phyloP scores from a whole-genome alignment of 1,140 invertebrate genomes.

The Paralvinella palmiformis region DNA sequence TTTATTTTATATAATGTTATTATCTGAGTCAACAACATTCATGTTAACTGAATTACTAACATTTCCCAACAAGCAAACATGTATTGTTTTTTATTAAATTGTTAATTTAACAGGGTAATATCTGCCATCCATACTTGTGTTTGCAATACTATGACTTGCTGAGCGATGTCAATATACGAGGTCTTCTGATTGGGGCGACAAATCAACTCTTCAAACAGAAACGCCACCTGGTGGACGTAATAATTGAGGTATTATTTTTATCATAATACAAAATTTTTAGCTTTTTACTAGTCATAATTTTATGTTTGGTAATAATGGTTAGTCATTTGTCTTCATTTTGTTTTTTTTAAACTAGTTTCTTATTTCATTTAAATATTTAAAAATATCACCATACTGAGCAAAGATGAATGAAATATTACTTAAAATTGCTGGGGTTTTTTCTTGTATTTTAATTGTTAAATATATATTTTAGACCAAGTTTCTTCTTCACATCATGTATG shows the following conservation, averaged over 20 bases:
- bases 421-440: too few species aligned
- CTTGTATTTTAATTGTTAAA: background rate
- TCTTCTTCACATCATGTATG: background rate
- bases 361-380: too few species aligned
- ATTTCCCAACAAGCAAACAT: background rate
- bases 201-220: constrained; percentile 97
- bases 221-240: constrained; percentile 81
- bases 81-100: background rate
- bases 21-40: background rate
- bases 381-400: too few species aligned
- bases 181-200: constrained; percentile 92
- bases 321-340: too few species aligned
- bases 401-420: too few species aligned
- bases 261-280: too few species aligned
- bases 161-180: constrained; percentile 77
- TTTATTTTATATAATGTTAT: too few species aligned
- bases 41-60: background rate
- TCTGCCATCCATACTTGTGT: constrained; percentile 93
- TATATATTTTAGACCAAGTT: constrained; percentile 3
- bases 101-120: constrained; percentile 63
- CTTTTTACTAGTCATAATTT: too few species aligned
- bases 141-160: constrained; percentile 91
- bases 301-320: too few species aligned
- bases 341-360: too few species aligned
- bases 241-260: constrained; percentile 80